A percentile compares a stretch with the other conserved stretches of the same genome.
These are phyloP conservation scores for Pungitius pungitius DNA, from an alignment of 2,113 vertebrate species.

Conservation along the genomic window DNA sequence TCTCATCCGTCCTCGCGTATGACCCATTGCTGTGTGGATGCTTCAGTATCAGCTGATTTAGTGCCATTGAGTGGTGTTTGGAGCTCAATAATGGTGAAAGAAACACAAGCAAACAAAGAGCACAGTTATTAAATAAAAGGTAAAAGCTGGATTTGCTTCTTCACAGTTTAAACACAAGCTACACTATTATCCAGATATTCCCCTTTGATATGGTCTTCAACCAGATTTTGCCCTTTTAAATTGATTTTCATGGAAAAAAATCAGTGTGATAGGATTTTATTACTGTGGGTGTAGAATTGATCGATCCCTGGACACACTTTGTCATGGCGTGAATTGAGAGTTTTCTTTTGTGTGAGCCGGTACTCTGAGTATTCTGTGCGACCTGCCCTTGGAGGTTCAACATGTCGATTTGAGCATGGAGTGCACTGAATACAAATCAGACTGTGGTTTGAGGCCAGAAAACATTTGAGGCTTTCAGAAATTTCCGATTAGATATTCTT, in stretches of 20 bases:
- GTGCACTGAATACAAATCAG: constrained; percentile 51
- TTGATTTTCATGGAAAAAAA: constrained; percentile 5
- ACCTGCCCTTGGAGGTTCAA: constrained; percentile 22
- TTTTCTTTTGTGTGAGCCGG: constrained; percentile 3
- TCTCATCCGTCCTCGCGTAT: background rate
- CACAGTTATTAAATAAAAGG: background rate
- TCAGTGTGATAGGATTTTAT: background rate
- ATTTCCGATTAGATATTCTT: constrained; percentile 22
- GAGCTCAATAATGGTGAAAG: constrained; percentile 18
- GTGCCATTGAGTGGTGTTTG: constrained; percentile 25
- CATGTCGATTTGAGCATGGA: constrained; percentile 24
- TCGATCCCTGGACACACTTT: constrained; percentile 8
- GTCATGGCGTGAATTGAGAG: constrained; percentile 1
- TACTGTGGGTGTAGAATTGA: background rate
- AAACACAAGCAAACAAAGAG: background rate
- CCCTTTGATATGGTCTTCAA: background rate
- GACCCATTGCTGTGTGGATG: constrained; percentile 7
- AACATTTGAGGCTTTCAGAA: constrained; percentile 9
- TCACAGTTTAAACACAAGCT: background rate
- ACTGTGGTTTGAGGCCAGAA: constrained; percentile 14
- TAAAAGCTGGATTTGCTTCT: background rate
- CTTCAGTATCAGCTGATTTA: constrained; percentile 12
- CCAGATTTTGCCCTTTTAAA: background rate
- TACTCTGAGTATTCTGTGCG: background rate
- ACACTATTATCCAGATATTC: background rate